Evolutionary conservation across 2,888 invertebrate genomes (phyloP), one percentile per base, ranked within the genome.

Genomic region (Amphipyra tragopoginis): DNA sequence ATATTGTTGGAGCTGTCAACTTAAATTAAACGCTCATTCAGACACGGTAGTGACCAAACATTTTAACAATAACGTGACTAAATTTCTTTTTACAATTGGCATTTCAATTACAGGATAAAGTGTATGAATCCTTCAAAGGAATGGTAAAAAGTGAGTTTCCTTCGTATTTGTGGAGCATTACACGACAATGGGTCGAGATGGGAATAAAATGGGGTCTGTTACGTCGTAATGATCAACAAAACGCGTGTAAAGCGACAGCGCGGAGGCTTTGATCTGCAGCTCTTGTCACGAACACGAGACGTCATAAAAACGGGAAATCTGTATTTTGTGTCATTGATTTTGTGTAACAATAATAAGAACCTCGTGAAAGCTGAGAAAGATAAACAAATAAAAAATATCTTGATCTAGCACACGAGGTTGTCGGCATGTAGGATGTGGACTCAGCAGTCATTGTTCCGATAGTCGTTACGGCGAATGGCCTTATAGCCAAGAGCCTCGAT

Each of bases 201-300:
- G 57, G 44, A 49, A 65, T 49, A 39, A 38, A 43, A 33, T 50
- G 13, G 54, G 29, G 10, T 42, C 50, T 55, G 54, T 47, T 9
- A 44, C 44, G 40, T 26, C 53, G 40, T 55, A 58, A 74, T 60
- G 65, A 57, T 64, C 49, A 51, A 68, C 68, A 57, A 50, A 57
- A 59, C 33, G 57, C 40, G 48, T 14, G 44, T 21, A 2, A 49
- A 44, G 34, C 44, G 38, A 34, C 29, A 7, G 5, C 26, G 21
- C 38, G 38, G 15, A 9, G 26, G 29, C 70, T 66, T 61, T 67
- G 63, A 61, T 67, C 52, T 44, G 13, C 11, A 40, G 6, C 47
- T 4, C 39, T 43, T 43, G 43, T 54, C 58, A 26, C 9, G 5
- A 4, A 21, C 47, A 44, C 34, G 11, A 34, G 7, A 9, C 47